Evolutionary conservation across 2,113 vertebrate genomes (phyloP), one percentile per base, ranked within the genome.

Genomic region (Spheniscus mendiculus): DNA sequence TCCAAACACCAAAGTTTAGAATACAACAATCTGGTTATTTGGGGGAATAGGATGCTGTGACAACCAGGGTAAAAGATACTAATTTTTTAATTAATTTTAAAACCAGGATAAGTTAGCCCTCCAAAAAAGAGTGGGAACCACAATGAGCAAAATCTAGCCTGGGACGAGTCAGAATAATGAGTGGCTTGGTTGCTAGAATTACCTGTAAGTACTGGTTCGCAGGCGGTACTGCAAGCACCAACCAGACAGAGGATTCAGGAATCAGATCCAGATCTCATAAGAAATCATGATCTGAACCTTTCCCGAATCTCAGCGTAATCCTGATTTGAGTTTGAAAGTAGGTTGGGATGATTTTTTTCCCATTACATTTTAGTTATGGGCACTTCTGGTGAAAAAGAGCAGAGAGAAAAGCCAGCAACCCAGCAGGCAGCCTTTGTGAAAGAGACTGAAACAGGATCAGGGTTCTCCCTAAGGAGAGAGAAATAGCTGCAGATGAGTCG

Each of bases 381-480:
- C 23, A 59, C 59, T 91, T 93, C 36, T 79, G 32, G 65, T 65
- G 76, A 40, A 81, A 92, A 93, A 65, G 38, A 73, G 36, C 55
- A 76, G 59, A 90, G 53, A 30, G 53, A 90, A 87, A 96, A 94
- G 84, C 63, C 78, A 84, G 25, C 52, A 94, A 90, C 94, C 30
- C 88, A 94, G 83, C 87, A 94, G 78, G 83, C 74, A 95, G 67
- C 66, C 67, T 94, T 88, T 90, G 83, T 69, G 62, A 81, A 81
- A 95, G 78, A 91, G 71, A 53, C 63, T 88, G 86, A 96, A 97
- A 93, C 44, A 78, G 87, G 67, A 97, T 93, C 59, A 42, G 77
- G 59, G 47, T 5, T 91, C 78, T 97, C 95, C 81, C 92, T 83
- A 65, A 94, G 87, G 93, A 96, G 65, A 58, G 29, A 38, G 88